Percentiles rank a stretch among this genome's conserved stretches.
Evolutionary conservation across 2,113 vertebrate genomes (phyloP).

Genomic region (Electrona antarctica): DNA sequence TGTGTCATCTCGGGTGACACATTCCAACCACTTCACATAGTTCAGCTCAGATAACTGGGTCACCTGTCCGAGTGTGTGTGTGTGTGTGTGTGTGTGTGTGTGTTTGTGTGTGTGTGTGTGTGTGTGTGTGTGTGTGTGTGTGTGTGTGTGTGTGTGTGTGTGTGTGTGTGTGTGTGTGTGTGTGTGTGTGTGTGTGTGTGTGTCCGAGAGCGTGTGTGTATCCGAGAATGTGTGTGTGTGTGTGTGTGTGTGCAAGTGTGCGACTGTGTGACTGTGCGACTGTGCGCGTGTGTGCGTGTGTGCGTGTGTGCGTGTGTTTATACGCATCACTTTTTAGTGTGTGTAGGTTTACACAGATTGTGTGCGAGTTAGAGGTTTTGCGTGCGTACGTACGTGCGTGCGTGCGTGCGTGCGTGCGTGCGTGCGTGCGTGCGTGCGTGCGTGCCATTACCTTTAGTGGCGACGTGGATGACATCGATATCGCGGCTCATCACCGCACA

Average conservation of each 20-base stretch:
- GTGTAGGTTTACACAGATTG: not conserved
- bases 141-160: too few relatives aligned
- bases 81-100: not conserved
- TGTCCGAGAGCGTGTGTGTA: not conserved
- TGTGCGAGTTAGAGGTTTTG: not conserved
- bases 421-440: not conserved
- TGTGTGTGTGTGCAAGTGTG: not conserved
- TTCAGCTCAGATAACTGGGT: conserved; percentile 63
- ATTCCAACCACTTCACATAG: conserved; percentile 7
- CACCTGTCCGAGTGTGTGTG: conserved; percentile 20
- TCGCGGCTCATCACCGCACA: conserved; percentile 86
- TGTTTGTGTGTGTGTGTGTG: conserved; percentile 7
- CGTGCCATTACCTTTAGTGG: conserved; percentile 87
- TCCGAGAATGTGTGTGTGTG: not conserved
- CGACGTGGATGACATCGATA: conserved; percentile 85
- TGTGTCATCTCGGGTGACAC: conserved; percentile 26
- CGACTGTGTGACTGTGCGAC: too few relatives aligned
- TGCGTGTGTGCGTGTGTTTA: too few relatives aligned
- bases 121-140: not conserved
- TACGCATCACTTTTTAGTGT: not conserved
- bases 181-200: too few relatives aligned
- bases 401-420: conserved; percentile 5
- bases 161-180: too few relatives aligned
- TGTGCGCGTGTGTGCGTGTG: too few relatives aligned
- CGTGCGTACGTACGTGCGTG: conserved; percentile 1